Evolutionary conservation across 2,888 invertebrate species (phyloP), one percentile per base, ranked within the genome.

Genomic region (Andrena camellia): DNA sequence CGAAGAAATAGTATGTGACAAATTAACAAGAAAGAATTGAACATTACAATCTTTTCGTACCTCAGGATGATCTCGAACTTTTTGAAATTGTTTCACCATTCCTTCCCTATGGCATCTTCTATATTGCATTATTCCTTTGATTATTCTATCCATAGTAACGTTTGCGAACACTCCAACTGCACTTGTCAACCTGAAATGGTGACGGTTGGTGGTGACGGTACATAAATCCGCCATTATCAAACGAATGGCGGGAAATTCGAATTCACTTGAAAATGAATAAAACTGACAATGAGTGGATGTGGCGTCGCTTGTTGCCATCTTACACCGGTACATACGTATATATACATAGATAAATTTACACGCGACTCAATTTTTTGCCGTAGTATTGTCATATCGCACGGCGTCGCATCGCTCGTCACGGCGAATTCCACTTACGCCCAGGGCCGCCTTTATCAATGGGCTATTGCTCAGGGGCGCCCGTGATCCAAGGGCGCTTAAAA

Each of bases 71-170:
- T 99, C 97, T 93, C 96, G 96, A 88, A 99, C 98, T 96, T 97
- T 95, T 94, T 97, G 95, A 94, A 99, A 99, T 94, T 99, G 98
- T 94, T 98, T 96, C 48, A 99, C 97, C 98, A 98, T 98, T 91
- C 96, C 96, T 81, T 97, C 96, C 86, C 97, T 96, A 87, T 97
- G 97, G 76, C 97, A 96, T 83, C 96, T 96, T 81, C 98, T 96
- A 94, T 98, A 99, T 91, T 97, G 96, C 96, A 99, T 98, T 73
- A 99, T 97, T 70, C 99, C 99, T 93, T 97, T 96, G 88, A 99
- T 94, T 93, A 99, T 97, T 94, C 97, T 96, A 91, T 98, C 98
- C 98, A 98, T 98, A 93, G 26, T 68, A 48, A 76, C 63, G 64
- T 57, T 72, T 48, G 63, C 23, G 62, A 10, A 31, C 66, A 60